Evolutionary conservation across 1,140 invertebrate species (phyloP), one percentile per base, ranked within the genome.

Genomic region (Drosophila nasuta): DNA sequence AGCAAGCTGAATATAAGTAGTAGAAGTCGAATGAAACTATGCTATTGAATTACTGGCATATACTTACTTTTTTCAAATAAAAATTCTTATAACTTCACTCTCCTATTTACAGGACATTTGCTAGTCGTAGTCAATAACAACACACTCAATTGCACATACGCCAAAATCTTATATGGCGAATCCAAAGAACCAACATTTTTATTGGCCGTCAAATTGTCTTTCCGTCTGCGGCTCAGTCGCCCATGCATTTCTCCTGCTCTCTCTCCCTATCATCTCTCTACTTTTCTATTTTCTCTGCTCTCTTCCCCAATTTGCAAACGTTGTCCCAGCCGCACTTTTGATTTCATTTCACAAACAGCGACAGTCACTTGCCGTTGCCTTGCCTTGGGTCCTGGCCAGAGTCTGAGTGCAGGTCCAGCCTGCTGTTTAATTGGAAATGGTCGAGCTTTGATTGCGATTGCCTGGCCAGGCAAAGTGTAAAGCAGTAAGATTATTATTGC

Each of bases 121-220:
- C 4, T 28, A 48, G 59, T 15, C 30, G 8, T 38, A 3, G 1
- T 0, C 2, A 5, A 7, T 20, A 20, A 5, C 0, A 25, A 10
- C 10, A 11, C 17, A 41, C 13, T 8, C 15, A n/a, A 33, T 33
- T 7, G n/a, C 13, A 48, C 45, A 60, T 60, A 48, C 30, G 41
- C 3, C 25, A 54, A 62, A 62, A 35, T 77, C 63, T 73, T 77
- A 46, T 57, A 30, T 67, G 63, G 10, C 20, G 73, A 73, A 77
- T 77, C 64, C 41, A 68, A 73, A 75, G 75, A 65, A 66, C 73
- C 59, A 71, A 72, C 67, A 73, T 66, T 88, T 88, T 88, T 88
- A 88, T 88, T 85, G 85, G 81, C 75, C 75, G 70, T 85, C 81
- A 78, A 81, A 68, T 85, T 72, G 69, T 75, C 75, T 71, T 45